Evolutionary conservation across 2,113 vertebrate genomes (phyloP).

Genomic region (Rhineura floridana): DNA sequence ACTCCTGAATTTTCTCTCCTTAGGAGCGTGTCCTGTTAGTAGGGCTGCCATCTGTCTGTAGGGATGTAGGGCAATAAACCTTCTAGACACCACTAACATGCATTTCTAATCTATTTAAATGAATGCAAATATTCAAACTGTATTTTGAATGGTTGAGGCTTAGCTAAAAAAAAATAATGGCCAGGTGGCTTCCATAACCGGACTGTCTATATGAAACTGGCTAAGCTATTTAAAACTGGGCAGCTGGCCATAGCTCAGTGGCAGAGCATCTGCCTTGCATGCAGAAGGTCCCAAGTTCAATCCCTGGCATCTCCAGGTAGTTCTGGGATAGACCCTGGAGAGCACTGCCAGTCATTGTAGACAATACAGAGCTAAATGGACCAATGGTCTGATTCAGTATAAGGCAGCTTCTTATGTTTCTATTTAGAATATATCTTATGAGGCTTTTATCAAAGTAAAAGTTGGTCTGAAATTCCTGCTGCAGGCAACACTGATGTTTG

Average conservation of each 20-base stretch:
- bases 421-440: constrained; percentile 28
- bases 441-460: constrained; percentile 13
- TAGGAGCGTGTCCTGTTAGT: neutral
- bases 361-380: no score
- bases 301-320: no score
- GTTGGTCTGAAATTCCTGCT: neutral
- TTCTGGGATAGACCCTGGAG: no score
- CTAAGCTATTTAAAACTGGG: neutral
- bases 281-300: no score
- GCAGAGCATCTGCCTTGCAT: no score
- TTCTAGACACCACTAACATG: neutral
- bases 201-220: neutral
- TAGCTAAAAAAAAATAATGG: neutral
- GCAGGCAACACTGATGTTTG: neutral
- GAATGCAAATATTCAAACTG: neutral
- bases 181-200: neutral
- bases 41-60: neutral
- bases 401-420: constrained; percentile 53
- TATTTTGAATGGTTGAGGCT: neutral
- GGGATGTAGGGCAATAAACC: neutral
- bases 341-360: no score
- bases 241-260: constrained; percentile 36
- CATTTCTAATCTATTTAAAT: neutral
- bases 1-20: constrained; percentile 41
- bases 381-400: no score